phyloP scores from a whole-genome alignment of 2,888 invertebrate species.

The Rambutsinella grinnellia region DNA sequence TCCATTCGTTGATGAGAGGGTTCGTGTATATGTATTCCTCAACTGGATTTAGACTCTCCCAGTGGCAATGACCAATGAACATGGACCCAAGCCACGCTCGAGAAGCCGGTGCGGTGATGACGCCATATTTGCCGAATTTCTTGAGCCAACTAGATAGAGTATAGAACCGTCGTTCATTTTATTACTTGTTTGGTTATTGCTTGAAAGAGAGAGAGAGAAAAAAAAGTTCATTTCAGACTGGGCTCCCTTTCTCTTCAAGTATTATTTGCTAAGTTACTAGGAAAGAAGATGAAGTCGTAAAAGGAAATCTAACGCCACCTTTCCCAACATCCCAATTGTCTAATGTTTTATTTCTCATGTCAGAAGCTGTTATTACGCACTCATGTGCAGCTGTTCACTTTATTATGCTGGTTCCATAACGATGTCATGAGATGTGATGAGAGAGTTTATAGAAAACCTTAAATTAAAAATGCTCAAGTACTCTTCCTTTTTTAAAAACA shows the following conservation, averaged over 20 bases:
- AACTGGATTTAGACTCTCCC: slow-evolving; percentile 59
- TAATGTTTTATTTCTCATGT: neutral
- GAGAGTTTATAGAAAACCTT: too few species aligned
- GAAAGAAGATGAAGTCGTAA: neutral
- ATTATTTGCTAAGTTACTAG: neutral
- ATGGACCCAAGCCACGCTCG: slow-evolving; percentile 62
- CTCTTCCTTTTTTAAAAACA: too few species aligned
- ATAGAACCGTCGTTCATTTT: neutral
- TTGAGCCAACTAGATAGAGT: neutral
- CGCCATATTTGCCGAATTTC: slow-evolving; percentile 65
- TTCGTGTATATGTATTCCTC: slow-evolving; percentile 32
- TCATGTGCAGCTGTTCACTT: slow-evolving; percentile 29
- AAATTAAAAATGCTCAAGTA: too few species aligned
- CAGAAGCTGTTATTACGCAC: neutral
- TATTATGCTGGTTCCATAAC: slow-evolving; percentile 20
- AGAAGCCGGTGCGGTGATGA: slow-evolving; percentile 59
- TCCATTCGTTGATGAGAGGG: neutral
- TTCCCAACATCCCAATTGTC: neutral
- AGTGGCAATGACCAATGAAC: slow-evolving; percentile 64
- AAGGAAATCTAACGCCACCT: neutral
- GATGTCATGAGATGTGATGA: neutral
- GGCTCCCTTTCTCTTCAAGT: neutral
- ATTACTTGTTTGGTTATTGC: neutral
- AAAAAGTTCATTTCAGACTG: neutral
- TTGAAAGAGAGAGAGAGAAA: too few species aligned